These are phyloP conservation scores for Esox masquinongy DNA, from an alignment of 2,797 vertebrate species.

Conservation along the genomic window DNA sequence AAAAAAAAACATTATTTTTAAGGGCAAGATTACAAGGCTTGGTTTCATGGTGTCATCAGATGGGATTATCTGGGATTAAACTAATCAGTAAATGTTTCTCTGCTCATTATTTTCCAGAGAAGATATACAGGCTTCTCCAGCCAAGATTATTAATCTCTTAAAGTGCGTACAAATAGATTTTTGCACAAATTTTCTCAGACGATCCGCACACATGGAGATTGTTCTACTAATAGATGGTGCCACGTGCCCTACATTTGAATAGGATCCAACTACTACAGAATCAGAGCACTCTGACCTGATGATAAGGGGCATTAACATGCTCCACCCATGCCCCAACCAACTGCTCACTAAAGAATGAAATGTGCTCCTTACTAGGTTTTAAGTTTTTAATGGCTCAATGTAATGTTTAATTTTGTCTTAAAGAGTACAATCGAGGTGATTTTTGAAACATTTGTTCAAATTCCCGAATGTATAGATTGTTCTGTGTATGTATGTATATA, in stretches of 20 bases:
- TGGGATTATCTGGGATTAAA: slow-evolving; percentile 82
- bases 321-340: background rate
- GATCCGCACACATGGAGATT: slow-evolving; percentile 47
- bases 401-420: background rate
- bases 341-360: background rate
- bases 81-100: slow-evolving; percentile 85
- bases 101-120: slow-evolving; percentile 79
- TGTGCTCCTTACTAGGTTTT: background rate
- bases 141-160: slow-evolving; percentile 77
- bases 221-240: slow-evolving; percentile 6
- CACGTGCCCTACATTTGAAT: slow-evolving; percentile 42
- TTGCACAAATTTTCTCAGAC: slow-evolving; percentile 72
- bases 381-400: background rate
- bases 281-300: background rate
- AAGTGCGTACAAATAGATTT: slow-evolving; percentile 75
- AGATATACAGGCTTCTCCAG: slow-evolving; percentile 74
- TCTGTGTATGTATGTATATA: too few relatives aligned
- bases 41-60: slow-evolving; percentile 73
- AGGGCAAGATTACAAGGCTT: slow-evolving; percentile 53
- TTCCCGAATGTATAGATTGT: too few relatives aligned
- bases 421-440: too few relatives aligned
- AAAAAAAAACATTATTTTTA: slow-evolving; percentile 47
- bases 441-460: too few relatives aligned
- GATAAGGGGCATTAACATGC: background rate
- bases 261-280: background rate